Evolutionary conservation across 2,113 vertebrate genomes (phyloP), one percentile per base, ranked within the genome.

Genomic region (Grantiella picta): DNA sequence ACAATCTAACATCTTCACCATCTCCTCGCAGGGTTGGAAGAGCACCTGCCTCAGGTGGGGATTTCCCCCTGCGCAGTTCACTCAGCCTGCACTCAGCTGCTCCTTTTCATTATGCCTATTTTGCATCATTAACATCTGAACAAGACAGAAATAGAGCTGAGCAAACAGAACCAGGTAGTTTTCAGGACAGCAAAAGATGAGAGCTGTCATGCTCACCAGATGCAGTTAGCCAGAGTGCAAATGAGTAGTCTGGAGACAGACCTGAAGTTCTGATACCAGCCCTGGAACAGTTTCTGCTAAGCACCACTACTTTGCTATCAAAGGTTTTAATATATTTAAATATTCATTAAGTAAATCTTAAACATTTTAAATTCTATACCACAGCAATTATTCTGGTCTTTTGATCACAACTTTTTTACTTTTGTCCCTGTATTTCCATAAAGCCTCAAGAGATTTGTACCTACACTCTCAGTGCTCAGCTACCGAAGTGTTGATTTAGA

Each of bases 321-420:
- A 70, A 82, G 44, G 31, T 40, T 88, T 86, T 40, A 80, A 76
- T 82, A 33, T 29, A 68, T 56, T 79, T 73, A 82, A 94, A 73
- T 82, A 89, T 75, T 95, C 21, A 75, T 86, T 83, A 71, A 59
- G 19, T 87, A 92, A 85, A 78, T 53, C 16, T 56, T 91, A 85
- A 77, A 83, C 90, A 88, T 92, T 96, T 85, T 72, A 66, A 85
- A 80, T 65, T 85, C 44, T 72, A n/a, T 60, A 44, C 3, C 7
- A 60, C 44, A 86, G 64, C 68, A 90, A 92, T 91, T 96, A 72
- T 82, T 90, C 71, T 73, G 42, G 33, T 64, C 64, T 93, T 92
- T 91, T 82, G 59, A 86, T 93, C 20, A 40, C 0, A 2, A 72
- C 17, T 47, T 96, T 96, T 91, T 93, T 75, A 25, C 71, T 86